These are phyloP conservation scores for Nyctereutes procyonoides DNA, from an alignment of 2,113 vertebrate genomes.

Conservation along the genomic window DNA sequence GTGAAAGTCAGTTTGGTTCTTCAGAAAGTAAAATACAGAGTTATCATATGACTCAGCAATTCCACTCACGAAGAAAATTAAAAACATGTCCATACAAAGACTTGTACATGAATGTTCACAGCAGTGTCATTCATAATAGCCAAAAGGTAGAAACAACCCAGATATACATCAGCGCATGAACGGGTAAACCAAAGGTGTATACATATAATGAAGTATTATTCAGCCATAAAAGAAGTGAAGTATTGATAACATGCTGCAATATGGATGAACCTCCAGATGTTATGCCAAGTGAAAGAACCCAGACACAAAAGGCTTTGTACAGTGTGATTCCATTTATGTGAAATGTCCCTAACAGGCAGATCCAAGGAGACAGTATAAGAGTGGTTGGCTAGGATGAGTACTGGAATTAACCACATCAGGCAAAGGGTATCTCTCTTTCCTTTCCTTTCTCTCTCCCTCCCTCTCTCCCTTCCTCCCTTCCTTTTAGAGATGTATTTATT, in stretches of 20 bases:
- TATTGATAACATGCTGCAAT: fast-evolving
- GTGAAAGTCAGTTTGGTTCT: too few relatives aligned
- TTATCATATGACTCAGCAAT: not conserved
- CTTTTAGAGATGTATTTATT: not conserved
- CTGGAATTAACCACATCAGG: too few relatives aligned
- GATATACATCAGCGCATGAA: not conserved
- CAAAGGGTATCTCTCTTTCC: not conserved
- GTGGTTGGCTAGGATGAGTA: not conserved
- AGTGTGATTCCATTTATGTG: not conserved
- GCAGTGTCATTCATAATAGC: not conserved
- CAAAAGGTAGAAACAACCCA: too few relatives aligned
- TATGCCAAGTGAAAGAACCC: not conserved
- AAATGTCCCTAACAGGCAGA: not conserved
- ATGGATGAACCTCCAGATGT: not conserved
- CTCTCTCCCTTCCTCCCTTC: too few relatives aligned
- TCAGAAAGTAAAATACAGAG: not conserved
- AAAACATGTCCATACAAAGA: not conserved
- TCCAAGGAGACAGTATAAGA: not conserved
- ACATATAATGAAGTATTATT: not conserved
- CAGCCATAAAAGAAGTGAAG: not conserved
- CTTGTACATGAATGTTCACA: not conserved
- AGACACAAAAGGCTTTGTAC: not conserved
- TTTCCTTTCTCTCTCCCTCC: not conserved
- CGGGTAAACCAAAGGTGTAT: not conserved
- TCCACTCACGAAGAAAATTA: not conserved